Evolutionary conservation across 2,888 invertebrate species (phyloP).

Genomic region (Allophyes oxyacanthae): DNA sequence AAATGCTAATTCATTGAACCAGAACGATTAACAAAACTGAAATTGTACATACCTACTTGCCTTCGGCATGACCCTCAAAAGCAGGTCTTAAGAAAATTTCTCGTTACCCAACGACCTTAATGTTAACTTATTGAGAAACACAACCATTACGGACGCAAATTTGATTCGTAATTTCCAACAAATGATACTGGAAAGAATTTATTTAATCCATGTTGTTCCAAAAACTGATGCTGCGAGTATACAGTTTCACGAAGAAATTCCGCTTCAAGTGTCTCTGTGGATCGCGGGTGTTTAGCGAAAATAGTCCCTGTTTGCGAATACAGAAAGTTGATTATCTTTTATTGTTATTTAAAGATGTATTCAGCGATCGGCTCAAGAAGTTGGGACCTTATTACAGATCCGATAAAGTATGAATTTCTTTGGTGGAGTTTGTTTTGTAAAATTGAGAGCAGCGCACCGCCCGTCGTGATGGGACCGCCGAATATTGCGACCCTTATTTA

Average conservation of each 20-base stretch:
- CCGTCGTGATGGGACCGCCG: slow-evolving; percentile 83
- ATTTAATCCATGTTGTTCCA: slow-evolving; percentile 81
- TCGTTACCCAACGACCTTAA: slow-evolving; percentile 53
- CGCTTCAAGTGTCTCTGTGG: slow-evolving; percentile 67
- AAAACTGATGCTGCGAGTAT: slow-evolving; percentile 78
- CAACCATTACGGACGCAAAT: slow-evolving; percentile 65
- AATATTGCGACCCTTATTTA: slow-evolving; percentile 88
- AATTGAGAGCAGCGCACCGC: slow-evolving; percentile 74
- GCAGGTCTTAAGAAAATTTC: slow-evolving; percentile 24
- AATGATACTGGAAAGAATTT: slow-evolving; percentile 76
- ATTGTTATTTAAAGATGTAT: slow-evolving; percentile 67
- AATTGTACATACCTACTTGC: slow-evolving; percentile 13
- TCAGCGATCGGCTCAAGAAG: slow-evolving; percentile 42
- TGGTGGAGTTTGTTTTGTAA: slow-evolving; percentile 62
- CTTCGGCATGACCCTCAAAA: slow-evolving; percentile 25
- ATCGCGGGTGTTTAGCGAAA: slow-evolving; percentile 66
- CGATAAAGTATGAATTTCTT: slow-evolving; percentile 58
- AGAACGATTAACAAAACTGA: slow-evolving; percentile 10
- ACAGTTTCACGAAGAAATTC: slow-evolving; percentile 82
- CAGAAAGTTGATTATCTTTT: slow-evolving; percentile 73
- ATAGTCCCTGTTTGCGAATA: slow-evolving; percentile 63
- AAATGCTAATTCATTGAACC: slow-evolving; percentile 9
- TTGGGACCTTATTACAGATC: slow-evolving; percentile 35
- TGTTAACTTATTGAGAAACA: slow-evolving; percentile 66
- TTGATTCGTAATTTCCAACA: slow-evolving; percentile 74